phyloP scores from a whole-genome alignment of 2,797 vertebrate genomes.

The Oryzias dopingdopingensis region DNA sequence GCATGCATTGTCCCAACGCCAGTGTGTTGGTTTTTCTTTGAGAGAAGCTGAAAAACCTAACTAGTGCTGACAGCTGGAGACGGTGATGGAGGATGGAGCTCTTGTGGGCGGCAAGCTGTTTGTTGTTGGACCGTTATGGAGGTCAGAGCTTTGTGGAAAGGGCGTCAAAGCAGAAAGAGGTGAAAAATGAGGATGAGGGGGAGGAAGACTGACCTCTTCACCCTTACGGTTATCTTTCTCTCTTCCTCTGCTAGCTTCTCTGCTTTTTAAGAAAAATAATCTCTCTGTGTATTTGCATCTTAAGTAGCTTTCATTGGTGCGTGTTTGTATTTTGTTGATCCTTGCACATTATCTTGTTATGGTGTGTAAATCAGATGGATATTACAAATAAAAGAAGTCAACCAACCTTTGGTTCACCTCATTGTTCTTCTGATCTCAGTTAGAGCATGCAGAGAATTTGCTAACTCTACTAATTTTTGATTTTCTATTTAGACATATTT shows the following conservation, averaged over 20 bases:
- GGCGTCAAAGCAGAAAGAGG: constrained; percentile 63
- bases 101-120: constrained; percentile 59
- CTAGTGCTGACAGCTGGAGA: constrained; percentile 28
- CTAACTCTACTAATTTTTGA: too few species aligned
- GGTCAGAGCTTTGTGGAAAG: constrained; percentile 64
- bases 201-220: constrained; percentile 64
- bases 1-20: constrained; percentile 1
- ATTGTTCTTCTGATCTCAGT: too few species aligned
- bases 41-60: constrained; percentile 11
- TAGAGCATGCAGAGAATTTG: too few species aligned
- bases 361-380: constrained; percentile 1
- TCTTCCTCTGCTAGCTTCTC: constrained; percentile 24
- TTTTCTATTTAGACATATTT: too few species aligned
- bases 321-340: neutral
- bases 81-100: constrained; percentile 35
- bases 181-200: constrained; percentile 71
- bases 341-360: neutral
- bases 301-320: neutral
- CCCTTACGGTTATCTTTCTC: constrained; percentile 48
- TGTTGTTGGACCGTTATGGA: constrained; percentile 65
- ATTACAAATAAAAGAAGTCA: neutral
- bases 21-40: constrained; percentile 2
- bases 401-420: neutral
- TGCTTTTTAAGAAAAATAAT: constrained; percentile 23
- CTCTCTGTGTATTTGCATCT: constrained; percentile 7